Percentiles rank a stretch among this genome's conserved stretches.
Conservation (phyloP, 2,888 invertebrate genomes). For the Synergus itoensis region DNA sequence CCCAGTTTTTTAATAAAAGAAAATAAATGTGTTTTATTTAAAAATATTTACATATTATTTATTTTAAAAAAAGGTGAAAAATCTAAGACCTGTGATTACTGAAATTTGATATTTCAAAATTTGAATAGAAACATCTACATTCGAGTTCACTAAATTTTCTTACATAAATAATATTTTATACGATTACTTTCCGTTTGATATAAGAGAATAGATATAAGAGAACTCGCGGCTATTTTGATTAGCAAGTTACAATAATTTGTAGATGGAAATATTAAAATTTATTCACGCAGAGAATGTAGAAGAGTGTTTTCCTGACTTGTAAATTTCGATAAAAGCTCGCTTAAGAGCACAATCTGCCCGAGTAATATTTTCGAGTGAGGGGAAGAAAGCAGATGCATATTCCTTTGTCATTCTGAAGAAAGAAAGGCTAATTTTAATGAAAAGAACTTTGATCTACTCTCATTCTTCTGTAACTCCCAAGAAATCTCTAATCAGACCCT, state of each 20-base stretch:
- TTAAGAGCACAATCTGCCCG: slow-evolving; percentile 11
- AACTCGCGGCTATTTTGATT: not conserved
- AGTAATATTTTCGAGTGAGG: slow-evolving; percentile 17
- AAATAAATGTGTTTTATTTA: too few species aligned
- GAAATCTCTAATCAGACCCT: slow-evolving; percentile 9
- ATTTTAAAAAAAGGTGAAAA: too few species aligned
- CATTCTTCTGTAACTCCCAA: not conserved
- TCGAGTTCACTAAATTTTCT: too few species aligned
- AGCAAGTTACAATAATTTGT: not conserved
- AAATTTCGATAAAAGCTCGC: slow-evolving; percentile 25
- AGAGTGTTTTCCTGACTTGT: not conserved
- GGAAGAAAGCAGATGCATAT: slow-evolving; percentile 3
- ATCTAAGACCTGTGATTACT: too few species aligned
- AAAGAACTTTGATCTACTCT: slow-evolving; percentile 4
- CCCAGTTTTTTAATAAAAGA: not conserved
- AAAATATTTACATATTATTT: too few species aligned
- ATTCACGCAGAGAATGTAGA: not conserved
- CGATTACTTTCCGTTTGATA: too few species aligned
- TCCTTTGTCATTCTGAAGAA: not conserved
- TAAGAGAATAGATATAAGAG: too few species aligned
- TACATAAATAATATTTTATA: too few species aligned
- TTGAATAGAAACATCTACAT: too few species aligned
- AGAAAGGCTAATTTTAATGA: slow-evolving; percentile 18
- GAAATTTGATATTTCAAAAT: too few species aligned
- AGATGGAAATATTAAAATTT: slow-evolving; percentile 12